Base-by-base conservation (phyloP, 37 sponge, comb jelly and placozoan genomes). In the Amphimedon queenslandica region DNA sequence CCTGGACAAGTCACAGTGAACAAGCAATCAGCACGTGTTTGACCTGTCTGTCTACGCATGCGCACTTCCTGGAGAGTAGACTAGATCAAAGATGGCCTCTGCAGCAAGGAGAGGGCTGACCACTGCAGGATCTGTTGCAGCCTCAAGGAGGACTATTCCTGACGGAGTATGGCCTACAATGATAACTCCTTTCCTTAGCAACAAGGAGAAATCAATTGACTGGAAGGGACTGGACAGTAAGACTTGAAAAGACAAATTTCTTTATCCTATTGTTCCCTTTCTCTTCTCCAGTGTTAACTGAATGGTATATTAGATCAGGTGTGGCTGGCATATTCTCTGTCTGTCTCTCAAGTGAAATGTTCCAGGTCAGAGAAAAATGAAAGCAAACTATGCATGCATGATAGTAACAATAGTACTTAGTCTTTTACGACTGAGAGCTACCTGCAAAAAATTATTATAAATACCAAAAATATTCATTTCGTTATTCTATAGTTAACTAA, bases 281-380 rank as follows among this genome's bases (percentile, higher is more conserved):
- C 4, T n/a, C 18, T 61, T 36, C 31, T 41, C 4, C 74, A 92
- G 87, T 71, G 23, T 66, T 93, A 36, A 86, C 90, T 36, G 94
- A 93, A 24, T 93, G 94, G 94, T 93, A 90, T 63, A 82, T 93
- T 77, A 78, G 43, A 25, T 76, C 82, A 31, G 90, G 86, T 23
- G 82, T 81, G 30, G 80, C 79, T 29, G 94, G 94, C 11, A 67
- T 93, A 37, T 93, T 93, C 66, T 87, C 94, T 25, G 77, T 93
- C 32, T 94, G 95, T 42, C 88, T 87, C 66, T 94, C 95, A 3
- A 87, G 91, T 70, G 95, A 94, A 77, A 89, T 94, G 90, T 90
- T 74, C 39, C 80, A 94, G 38, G 89, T 82, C n/a, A 77, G 75
- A 27, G 30, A 23, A 73, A 16, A 23, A 29, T 21, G 24, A 32